Percentiles rank a stretch among this genome's conserved stretches.
phyloP scores from a whole-genome alignment of 2,888 invertebrate species.

The Chironomus tentans region DNA sequence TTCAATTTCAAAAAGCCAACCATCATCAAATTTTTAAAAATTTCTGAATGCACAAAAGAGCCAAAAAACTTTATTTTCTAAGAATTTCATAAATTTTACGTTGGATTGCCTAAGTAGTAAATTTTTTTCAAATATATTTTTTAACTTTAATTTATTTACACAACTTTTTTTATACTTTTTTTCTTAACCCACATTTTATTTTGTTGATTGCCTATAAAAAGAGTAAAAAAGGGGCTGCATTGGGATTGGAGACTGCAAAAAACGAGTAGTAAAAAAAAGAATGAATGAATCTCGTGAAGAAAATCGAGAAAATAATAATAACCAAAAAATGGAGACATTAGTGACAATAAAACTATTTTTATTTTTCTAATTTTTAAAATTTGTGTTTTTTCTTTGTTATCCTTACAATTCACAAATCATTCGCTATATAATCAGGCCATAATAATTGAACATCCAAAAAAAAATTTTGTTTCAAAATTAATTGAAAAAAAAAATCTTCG shows the following conservation, averaged over 20 bases:
- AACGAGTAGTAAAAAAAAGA: neutral
- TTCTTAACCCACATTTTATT: neutral
- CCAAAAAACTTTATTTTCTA: neutral
- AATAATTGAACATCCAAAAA: slow-evolving; percentile 14
- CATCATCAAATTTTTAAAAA: neutral
- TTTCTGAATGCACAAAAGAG: neutral
- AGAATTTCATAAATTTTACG: neutral
- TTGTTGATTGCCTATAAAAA: neutral
- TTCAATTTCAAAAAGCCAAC: neutral
- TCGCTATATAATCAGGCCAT: slow-evolving; percentile 25
- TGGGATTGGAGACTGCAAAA: neutral
- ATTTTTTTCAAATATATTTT: neutral
- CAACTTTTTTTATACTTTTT: neutral
- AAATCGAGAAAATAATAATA: slow-evolving; percentile 26
- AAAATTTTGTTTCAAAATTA: slow-evolving; percentile 25
- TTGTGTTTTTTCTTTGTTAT: slow-evolving; percentile 25
- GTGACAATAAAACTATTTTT: slow-evolving; percentile 36
- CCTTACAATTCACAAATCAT: slow-evolving; percentile 17
- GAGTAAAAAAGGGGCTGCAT: slow-evolving; percentile 21
- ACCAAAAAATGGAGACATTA: slow-evolving; percentile 41
- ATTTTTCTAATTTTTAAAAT: slow-evolving; percentile 14
- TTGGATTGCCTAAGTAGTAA: slow-evolving; percentile 12
- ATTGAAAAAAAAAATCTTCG: slow-evolving; percentile 14
- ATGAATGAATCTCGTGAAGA: neutral
- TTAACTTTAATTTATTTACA: neutral